Base-by-base conservation (phyloP, 30 jellyfish, hydroid and myxozoan genomes). In the Pelagia noctiluca region DNA sequence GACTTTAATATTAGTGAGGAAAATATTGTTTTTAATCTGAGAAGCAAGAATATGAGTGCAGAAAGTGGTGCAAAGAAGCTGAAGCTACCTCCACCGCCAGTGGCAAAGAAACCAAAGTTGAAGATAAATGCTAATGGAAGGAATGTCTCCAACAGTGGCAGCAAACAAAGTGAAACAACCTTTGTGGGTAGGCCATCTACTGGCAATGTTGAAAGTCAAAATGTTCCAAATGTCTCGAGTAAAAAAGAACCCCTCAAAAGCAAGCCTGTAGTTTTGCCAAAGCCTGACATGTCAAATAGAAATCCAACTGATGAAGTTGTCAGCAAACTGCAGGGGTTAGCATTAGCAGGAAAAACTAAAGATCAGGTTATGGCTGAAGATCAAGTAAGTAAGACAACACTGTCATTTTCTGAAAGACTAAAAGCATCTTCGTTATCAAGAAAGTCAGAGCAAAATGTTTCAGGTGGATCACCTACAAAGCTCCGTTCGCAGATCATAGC, bases 31-130 rank as follows among this genome's bases (percentile, higher is more conserved):
- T n/a, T n/a, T n/a, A n/a, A n/a, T n/a, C n/a, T n/a, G n/a, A n/a
- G n/a, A n/a, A n/a, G n/a, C 4, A 8, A 52, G 2, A 52, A 30
- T 52, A 52, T 19, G 21, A 52, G 21, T 19, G 21, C 21, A 30
- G 21, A 3, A 30, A 3, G 28, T 19, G 26, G 21, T 52, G 26
- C 26, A 8, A 19, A 52, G 26, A 36, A 37, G 26, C 70, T 61
- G 65, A 82, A 82, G 38, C 35, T 82, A 26, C 92, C 92, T 31
- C 92, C 92, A 67, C 92, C 92, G 0, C 92, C 92, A 60, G 92
- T 82, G 2, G 72, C 92, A 18, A 82, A 82, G 80, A 82, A 82
- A 64, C 92, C 92, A 2, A 82, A 70, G 47, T 24, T 82, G 0
- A 50, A 50, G 34, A 46, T 66, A 0, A 18, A 24, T 0, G n/a